Base-by-base conservation (phyloP, 2,797 vertebrate species). In the Caiman crocodilus region DNA sequence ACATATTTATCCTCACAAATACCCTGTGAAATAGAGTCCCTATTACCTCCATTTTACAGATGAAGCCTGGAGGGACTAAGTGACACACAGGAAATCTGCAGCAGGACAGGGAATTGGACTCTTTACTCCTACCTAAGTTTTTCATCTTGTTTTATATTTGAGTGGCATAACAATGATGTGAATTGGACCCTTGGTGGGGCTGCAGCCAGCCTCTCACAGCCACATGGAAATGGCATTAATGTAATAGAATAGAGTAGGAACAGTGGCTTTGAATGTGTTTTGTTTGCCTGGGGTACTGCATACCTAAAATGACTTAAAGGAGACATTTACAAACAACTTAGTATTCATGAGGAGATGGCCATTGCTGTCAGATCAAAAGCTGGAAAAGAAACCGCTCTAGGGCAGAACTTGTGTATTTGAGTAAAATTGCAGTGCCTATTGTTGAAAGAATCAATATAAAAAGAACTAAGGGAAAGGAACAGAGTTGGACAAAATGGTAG, bases 321-420 rank as follows among this genome's bases (percentile, higher is more conserved):
- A 96, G 63, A 76, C 92, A 91, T 95, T 95, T 96, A 90, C 88
- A 94, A 95, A 82, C 88, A 85, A 77, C 84, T 85, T 88, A 61
- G 74, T 85, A 76, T 84, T 91, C 89, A 61, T 85, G 91, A 85
- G 28, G 89, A 91, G 79, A 79, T 76, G 89, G 76, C 17, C 79
- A 83, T 84, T 93, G 85, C 92, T 87, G 67, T 65, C 93, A 92
- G 89, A 96, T 94, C 82, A 94, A 96, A 96, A 95, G 82, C 65
- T 81, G 50, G 65, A 91, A 79, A 81, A 93, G 87, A 60, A 76
- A 80, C 76, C 80, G 92, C 78, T 96, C 81, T 5, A 2, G 80
- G 92, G 94, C 74, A 88, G 89, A 90, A 30, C 35, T 74, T 26
- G 32, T 81, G 18, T 61, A 79, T 71, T 64, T 64, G n/a, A 86